Conservation (phyloP, 92 coral and sea anemone genomes). For the Parazoanthus swiftii region DNA sequence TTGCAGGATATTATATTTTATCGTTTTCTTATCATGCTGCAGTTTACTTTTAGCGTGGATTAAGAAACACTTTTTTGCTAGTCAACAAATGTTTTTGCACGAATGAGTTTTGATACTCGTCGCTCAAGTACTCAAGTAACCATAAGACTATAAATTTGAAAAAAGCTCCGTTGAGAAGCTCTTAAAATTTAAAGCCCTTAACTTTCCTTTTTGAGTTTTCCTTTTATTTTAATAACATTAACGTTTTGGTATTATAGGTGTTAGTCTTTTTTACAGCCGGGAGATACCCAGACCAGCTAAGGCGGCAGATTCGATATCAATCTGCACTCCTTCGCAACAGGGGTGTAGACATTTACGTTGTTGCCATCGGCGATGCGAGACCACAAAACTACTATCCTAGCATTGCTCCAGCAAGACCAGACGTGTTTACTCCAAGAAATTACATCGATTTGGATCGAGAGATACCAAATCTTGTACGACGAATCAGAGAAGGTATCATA, state of each 20-base stretch:
- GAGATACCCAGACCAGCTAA: slow-evolving; percentile 9
- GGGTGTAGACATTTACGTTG: slow-evolving; percentile 64
- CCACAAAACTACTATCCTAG: slow-evolving; percentile 30
- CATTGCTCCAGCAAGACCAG: slow-evolving; percentile 3
- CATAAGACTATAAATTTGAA: no score
- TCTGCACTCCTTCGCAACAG: slow-evolving; percentile 48
- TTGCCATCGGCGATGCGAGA: slow-evolving; percentile 58
- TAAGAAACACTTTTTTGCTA: no score
- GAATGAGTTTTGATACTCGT: no score
- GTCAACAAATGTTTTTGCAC: no score
- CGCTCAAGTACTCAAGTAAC: no score
- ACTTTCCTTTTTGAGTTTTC: no score
- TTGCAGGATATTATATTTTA: no score
- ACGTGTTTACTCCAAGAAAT: slow-evolving; percentile 52
- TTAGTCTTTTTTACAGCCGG: background rate
- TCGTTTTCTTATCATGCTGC: no score
- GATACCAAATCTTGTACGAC: slow-evolving; percentile 44
- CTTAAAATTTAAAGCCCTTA: no score
- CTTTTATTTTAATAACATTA: background rate
- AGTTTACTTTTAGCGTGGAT: no score
- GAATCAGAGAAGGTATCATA: background rate
- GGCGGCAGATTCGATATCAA: background rate
- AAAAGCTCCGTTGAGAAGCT: no score
- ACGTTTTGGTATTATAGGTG: background rate
- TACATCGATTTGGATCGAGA: slow-evolving; percentile 49